These are phyloP conservation scores for Pristionchus fissidentatus DNA, from an alignment of 2,888 invertebrate genomes.

Conservation along the genomic window DNA sequence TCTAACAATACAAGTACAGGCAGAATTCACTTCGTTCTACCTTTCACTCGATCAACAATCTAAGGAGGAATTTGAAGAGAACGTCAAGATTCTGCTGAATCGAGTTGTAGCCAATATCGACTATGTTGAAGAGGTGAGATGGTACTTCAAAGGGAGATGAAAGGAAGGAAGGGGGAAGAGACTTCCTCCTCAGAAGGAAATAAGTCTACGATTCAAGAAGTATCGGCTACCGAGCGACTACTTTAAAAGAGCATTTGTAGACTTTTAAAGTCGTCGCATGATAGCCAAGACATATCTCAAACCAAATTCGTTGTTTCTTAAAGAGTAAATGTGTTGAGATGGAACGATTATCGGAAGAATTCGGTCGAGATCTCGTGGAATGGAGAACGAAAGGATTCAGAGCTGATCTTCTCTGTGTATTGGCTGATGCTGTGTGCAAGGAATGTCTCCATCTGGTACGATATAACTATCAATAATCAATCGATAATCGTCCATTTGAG, in stretches of 20 bases:
- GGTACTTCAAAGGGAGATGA: constrained; percentile 18
- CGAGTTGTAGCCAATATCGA: constrained; percentile 68
- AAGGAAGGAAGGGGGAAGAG: not conserved
- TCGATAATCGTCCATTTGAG: not conserved
- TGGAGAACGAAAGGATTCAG: constrained; percentile 59
- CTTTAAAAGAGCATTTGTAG: not conserved
- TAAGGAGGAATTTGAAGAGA: constrained; percentile 67
- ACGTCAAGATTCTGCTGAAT: constrained; percentile 66
- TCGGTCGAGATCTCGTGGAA: constrained; percentile 59
- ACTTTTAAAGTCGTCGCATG: not conserved
- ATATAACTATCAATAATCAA: not conserved
- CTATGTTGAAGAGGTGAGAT: constrained; percentile 64
- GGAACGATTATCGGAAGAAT: constrained; percentile 61
- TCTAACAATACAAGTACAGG: not conserved
- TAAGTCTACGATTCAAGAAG: not conserved
- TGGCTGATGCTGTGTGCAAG: constrained; percentile 59
- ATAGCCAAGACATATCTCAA: not conserved
- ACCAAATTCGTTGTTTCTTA: not conserved
- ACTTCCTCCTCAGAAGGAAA: not conserved
- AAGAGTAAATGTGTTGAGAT: constrained; percentile 52
- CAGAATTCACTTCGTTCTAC: constrained; percentile 57
- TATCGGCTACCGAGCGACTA: not conserved
- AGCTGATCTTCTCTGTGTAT: constrained; percentile 61
- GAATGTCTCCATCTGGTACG: constrained; percentile 65
- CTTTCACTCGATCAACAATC: constrained; percentile 56